phyloP scores from a whole-genome alignment of 2,113 vertebrate genomes.

The Syrrhaptes paradoxus region DNA sequence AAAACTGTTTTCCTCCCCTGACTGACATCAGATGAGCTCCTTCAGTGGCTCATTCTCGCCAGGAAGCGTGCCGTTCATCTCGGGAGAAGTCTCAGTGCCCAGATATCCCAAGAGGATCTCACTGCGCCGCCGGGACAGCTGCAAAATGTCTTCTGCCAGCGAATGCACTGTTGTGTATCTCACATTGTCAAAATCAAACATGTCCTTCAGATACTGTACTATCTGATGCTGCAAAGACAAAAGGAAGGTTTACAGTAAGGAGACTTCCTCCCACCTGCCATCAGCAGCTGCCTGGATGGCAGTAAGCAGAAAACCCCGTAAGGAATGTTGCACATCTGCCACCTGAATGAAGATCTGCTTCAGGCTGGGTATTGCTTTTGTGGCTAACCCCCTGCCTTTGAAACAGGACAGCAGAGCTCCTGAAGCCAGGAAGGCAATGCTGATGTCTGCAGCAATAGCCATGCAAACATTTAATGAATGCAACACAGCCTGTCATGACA shows the following conservation, averaged over 20 bases:
- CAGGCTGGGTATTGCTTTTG: neutral
- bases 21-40: slow-evolving; percentile 48
- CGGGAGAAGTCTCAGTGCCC: slow-evolving; percentile 75
- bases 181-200: slow-evolving; percentile 96
- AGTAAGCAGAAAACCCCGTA: neutral
- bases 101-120: slow-evolving; percentile 93
- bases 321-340: neutral
- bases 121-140: slow-evolving; percentile 91
- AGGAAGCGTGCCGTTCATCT: slow-evolving; percentile 82
- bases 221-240: slow-evolving; percentile 88
- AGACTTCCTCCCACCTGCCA: neutral
- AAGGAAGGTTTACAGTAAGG: neutral
- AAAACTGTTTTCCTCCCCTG: neutral
- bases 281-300: neutral
- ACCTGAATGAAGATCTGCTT: neutral
- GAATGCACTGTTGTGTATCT: slow-evolving; percentile 86
- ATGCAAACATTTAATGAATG: neutral
- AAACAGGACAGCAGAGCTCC: neutral
- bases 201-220: slow-evolving; percentile 94
- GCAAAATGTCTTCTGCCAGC: slow-evolving; percentile 90
- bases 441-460: neutral
- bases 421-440: neutral
- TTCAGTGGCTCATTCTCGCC: slow-evolving; percentile 45
- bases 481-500: neutral
- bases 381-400: neutral